These are phyloP conservation scores for Myripristis murdjan DNA, from an alignment of 2,797 vertebrate genomes.

Conservation along the genomic window DNA sequence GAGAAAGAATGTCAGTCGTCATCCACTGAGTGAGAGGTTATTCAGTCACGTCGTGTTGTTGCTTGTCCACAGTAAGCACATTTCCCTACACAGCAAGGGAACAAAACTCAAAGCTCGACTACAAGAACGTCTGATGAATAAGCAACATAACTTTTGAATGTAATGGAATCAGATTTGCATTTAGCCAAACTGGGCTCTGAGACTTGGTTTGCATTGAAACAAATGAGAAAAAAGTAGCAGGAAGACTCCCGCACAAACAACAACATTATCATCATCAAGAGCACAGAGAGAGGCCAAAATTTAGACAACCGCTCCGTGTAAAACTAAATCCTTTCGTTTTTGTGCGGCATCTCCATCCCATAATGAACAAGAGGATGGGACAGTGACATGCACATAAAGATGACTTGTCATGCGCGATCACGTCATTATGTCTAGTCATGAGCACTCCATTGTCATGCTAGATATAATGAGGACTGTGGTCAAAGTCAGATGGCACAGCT, in stretches of 20 bases:
- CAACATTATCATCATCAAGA: too few species aligned
- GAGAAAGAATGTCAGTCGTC: constrained; percentile 21
- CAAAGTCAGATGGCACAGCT: constrained; percentile 47
- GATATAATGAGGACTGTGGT: constrained; percentile 26
- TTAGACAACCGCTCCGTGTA: neutral
- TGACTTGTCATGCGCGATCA: neutral
- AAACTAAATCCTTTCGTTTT: neutral
- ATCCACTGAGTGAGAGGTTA: constrained; percentile 39
- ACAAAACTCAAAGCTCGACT: neutral
- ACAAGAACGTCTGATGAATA: neutral
- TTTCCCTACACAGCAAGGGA: constrained; percentile 1
- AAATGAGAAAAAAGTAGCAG: too few species aligned
- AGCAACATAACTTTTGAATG: neutral
- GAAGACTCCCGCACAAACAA: too few species aligned
- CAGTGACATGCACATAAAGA: constrained; percentile 4
- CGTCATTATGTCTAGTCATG: constrained; percentile 26
- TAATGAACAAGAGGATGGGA: neutral
- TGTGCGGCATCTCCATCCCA: neutral
- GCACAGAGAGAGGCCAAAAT: too few species aligned
- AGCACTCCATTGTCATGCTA: constrained; percentile 44
- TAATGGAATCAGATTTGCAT: neutral
- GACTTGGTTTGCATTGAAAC: too few species aligned
- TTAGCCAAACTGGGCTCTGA: too few species aligned
- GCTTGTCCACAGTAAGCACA: constrained; percentile 38
- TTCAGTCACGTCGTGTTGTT: constrained; percentile 29